Conservation (phyloP, 37 sponge, comb jelly and placozoan genomes). For the Amphimedon queenslandica region DNA sequence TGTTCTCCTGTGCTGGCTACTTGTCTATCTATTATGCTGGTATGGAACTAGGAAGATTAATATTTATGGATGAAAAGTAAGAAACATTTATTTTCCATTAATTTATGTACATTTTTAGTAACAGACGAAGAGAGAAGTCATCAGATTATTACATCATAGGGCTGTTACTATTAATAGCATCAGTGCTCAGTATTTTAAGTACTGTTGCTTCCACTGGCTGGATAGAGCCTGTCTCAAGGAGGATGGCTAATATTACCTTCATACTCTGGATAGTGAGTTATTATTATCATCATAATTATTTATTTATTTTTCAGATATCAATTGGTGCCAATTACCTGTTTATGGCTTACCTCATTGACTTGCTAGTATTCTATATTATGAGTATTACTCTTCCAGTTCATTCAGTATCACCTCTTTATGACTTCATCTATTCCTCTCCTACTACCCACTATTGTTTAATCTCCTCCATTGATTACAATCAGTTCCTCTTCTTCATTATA, state of each 20-base stretch:
- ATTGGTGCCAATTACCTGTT: conserved; percentile 9
- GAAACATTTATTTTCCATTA: neutral
- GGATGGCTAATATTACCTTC: conserved; percentile 82
- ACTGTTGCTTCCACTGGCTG: conserved; percentile 1
- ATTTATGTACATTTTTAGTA: too few species aligned
- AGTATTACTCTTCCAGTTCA: neutral
- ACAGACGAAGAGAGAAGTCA: too few species aligned
- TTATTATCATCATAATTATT: neutral
- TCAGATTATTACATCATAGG: too few species aligned
- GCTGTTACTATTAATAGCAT: neutral
- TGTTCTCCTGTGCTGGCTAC: conserved; percentile 86
- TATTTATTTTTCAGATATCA: conserved; percentile 35
- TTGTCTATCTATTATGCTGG: conserved; percentile 70
- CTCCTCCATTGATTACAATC: conserved; percentile 87
- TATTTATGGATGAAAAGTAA: conserved; percentile 38
- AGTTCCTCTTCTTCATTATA: conserved; percentile 82
- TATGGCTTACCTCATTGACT: conserved; percentile 29
- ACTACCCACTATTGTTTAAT: conserved; percentile 33
- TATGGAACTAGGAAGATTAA: conserved; percentile 70
- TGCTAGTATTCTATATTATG: conserved; percentile 11
- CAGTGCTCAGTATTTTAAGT: neutral
- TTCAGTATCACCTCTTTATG: neutral
- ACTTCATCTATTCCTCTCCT: conserved; percentile 12
- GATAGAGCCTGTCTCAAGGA: conserved; percentile 72
- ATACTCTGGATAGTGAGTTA: conserved; percentile 83